These are phyloP conservation scores for Ephydatia muelleri DNA, from an alignment of 37 sponge, comb jelly and placozoan genomes.

Conservation along the genomic window DNA sequence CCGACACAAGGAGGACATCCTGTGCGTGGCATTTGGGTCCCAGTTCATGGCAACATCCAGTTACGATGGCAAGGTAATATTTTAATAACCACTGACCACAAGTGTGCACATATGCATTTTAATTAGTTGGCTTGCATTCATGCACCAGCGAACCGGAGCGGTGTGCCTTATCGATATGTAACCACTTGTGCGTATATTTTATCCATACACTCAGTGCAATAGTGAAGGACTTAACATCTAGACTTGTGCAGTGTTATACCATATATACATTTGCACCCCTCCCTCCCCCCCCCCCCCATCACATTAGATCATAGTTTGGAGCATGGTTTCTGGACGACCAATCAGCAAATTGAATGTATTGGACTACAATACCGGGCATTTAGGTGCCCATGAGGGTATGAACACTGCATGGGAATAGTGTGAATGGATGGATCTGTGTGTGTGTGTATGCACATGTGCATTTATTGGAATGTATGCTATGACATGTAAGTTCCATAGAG, in stretches of 20 bases:
- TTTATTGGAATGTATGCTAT: not conserved
- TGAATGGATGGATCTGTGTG: not conserved
- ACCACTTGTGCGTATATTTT: not conserved
- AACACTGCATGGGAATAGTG: not conserved
- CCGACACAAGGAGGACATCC: constrained; percentile 78
- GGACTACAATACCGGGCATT: not conserved
- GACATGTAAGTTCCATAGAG: too few species aligned
- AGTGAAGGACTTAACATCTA: not conserved
- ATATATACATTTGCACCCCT: too few species aligned
- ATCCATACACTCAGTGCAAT: not conserved
- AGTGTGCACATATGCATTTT: too few species aligned
- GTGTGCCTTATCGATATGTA: not conserved
- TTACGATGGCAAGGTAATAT: constrained; percentile 87
- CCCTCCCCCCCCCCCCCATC: too few species aligned
- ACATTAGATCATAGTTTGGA: not conserved
- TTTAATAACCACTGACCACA: not conserved
- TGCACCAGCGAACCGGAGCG: not conserved
- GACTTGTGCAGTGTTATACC: too few species aligned
- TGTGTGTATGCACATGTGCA: not conserved
- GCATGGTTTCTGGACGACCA: not conserved
- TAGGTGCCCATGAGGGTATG: not conserved
- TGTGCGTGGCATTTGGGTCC: constrained; percentile 70
- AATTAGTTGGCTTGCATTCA: not conserved
- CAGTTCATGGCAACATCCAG: constrained; percentile 82
- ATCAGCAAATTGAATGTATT: not conserved